Base-by-base conservation (phyloP, 23 tunicate species). In the Diplosoma virens region DNA sequence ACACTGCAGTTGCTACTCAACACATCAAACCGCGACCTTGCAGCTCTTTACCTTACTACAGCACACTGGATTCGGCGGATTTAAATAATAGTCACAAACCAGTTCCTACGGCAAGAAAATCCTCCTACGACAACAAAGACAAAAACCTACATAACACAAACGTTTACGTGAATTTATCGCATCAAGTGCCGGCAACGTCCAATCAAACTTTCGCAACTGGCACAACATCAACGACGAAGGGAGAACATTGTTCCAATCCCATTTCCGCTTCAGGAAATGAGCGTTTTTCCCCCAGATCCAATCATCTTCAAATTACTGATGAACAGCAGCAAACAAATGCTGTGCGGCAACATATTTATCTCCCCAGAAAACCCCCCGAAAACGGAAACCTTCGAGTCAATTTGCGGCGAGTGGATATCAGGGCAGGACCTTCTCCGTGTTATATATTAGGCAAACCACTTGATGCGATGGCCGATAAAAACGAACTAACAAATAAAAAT, bases 51-150 rank as follows among this genome's bases (percentile, higher is more conserved):
- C 69, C 69, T 27, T 29, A 61, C 30, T 35, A 61, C 9, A 27
- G 9, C 35, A 35, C 23, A 3, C 69, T 5, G 6, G 35, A 3
- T 3, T 24, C 22, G 61, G 22, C 23, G n/a, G 61, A 55, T 17
- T 4, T 17, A 34, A 4, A 61, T 11, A n/a, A 5, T 16, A 29
- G 9, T 29, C 4, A 61, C 35, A 61, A n/a, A 61, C 69, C 69
- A 5, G 35, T 61, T 5, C 69, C 69, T 28, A 61, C 35, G 3
- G 69, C 69, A 26, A 61, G 69, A n/a, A 61, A 29, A 22, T 61
- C 69, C 6, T 29, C 30, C 7, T 61, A 61, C 35, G 6, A 3
- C 30, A 17, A 61, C 4, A 61, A 61, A 61, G 69, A 61, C 35
- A 6, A 26, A 3, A 18, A 11, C 23, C 5, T 55, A n/a, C n/a